These are phyloP conservation scores for Myanophis thanlyinensis DNA, from an alignment of 2,113 vertebrate genomes.

Conservation along the genomic window DNA sequence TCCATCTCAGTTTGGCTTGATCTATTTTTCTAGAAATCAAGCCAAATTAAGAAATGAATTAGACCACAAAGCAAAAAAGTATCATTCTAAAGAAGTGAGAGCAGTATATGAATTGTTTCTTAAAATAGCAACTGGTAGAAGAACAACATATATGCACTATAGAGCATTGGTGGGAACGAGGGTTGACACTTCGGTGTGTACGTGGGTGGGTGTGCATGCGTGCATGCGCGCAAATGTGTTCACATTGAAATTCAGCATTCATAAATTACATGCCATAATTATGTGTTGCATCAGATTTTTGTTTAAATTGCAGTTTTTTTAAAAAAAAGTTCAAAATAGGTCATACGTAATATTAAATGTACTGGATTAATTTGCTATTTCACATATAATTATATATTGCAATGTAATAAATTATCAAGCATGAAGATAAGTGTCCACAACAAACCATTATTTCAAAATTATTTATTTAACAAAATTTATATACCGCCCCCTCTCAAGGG, in stretches of 20 bases:
- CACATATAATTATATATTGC: neutral
- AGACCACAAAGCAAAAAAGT: neutral
- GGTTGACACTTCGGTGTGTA: too few species aligned
- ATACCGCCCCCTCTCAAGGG: too few species aligned
- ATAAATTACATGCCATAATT: neutral
- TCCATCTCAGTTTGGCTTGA: neutral
- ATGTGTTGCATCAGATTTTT: neutral
- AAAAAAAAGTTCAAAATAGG: neutral
- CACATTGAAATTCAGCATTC: neutral
- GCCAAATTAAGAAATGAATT: neutral
- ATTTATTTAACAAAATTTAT: too few species aligned
- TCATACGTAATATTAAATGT: neutral
- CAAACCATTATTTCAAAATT: neutral
- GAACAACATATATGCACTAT: neutral
- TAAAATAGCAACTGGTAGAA: neutral
- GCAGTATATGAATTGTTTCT: neutral
- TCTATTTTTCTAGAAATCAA: conserved; percentile 10
- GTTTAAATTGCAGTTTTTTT: neutral
- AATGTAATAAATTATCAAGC: neutral
- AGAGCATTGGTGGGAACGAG: too few species aligned
- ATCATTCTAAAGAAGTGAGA: neutral
- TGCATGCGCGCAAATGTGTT: too few species aligned
- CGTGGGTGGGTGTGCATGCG: too few species aligned
- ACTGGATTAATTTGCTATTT: neutral
- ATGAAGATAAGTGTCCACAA: neutral